Conservation (phyloP, 2,888 invertebrate genomes). For the Tenthredo livida region DNA sequence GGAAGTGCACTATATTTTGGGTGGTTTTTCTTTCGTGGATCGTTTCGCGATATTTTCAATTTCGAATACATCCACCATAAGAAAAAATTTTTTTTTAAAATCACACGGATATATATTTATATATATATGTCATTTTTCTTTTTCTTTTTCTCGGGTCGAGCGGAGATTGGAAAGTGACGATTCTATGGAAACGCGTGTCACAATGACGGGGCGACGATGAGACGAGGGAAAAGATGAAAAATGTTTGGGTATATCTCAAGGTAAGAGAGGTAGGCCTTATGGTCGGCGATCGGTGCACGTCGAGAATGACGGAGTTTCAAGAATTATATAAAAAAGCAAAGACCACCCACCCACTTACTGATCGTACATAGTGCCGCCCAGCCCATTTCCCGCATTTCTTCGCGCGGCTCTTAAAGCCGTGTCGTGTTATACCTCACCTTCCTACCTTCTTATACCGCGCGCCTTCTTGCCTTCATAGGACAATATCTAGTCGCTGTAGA, state of each 20-base stretch:
- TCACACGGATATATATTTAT: no score
- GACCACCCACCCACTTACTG: constrained; percentile 44
- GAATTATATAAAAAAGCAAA: constrained; percentile 37
- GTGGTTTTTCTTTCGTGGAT: neutral
- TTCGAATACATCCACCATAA: neutral
- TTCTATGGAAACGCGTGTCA: constrained; percentile 5
- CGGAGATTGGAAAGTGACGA: constrained; percentile 30
- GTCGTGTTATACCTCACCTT: neutral
- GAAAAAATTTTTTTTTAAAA: no score
- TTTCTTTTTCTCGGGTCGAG: neutral
- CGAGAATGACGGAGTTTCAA: constrained; percentile 40
- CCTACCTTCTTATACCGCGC: neutral
- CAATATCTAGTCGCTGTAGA: constrained; percentile 24
- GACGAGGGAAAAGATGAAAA: constrained; percentile 31
- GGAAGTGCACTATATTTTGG: neutral
- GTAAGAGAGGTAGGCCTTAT: neutral
- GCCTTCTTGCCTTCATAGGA: neutral
- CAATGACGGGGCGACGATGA: neutral
- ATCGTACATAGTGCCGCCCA: neutral
- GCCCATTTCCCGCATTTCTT: constrained; percentile 3
- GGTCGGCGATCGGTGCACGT: neutral
- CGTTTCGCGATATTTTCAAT: neutral
- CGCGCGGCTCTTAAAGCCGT: neutral
- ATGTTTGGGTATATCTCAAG: neutral
- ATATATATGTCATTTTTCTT: neutral